Percentiles rank a stretch among this genome's conserved stretches.
Conservation (phyloP, 2,888 invertebrate species). For the Lampropteryx suffumata region DNA sequence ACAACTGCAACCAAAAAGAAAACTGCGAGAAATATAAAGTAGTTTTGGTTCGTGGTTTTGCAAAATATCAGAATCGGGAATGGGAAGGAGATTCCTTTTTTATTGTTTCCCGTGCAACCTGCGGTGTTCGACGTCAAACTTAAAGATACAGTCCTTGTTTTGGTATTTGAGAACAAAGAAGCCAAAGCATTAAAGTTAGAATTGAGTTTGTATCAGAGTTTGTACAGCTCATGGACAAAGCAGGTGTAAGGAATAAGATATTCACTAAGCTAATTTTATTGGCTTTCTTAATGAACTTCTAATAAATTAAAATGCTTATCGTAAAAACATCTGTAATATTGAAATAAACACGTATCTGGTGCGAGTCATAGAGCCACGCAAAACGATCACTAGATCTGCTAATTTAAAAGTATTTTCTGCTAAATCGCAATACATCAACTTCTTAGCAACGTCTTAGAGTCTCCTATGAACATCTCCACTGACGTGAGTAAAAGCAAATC, state of each 20-base stretch:
- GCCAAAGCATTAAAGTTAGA: constrained; percentile 24
- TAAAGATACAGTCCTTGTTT: constrained; percentile 18
- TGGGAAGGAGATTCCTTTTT: constrained; percentile 21
- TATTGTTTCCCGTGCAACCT: constrained; percentile 24
- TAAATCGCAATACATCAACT: constrained; percentile 2
- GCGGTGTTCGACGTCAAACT: constrained; percentile 23
- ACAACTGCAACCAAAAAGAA: constrained; percentile 30
- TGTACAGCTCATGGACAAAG: constrained; percentile 16
- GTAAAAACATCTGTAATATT: too few species aligned
- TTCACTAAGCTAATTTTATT: constrained; percentile 1
- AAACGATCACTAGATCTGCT: background rate
- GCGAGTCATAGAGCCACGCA: too few species aligned
- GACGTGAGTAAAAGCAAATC: constrained; percentile 11
- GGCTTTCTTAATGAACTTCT: too few species aligned
- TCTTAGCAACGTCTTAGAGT: background rate
- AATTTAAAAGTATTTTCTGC: background rate
- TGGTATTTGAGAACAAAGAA: constrained; percentile 24
- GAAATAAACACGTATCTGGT: too few species aligned
- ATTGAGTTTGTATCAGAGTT: constrained; percentile 27
- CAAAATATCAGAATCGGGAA: constrained; percentile 28
- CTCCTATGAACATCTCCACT: background rate
- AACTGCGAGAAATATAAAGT: constrained; percentile 26
- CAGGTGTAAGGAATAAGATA: constrained; percentile 14
- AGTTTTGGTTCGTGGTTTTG: constrained; percentile 29
- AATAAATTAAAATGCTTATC: too few species aligned